phyloP scores from a whole-genome alignment of 2,888 invertebrate species.

The Plebejus argus region DNA sequence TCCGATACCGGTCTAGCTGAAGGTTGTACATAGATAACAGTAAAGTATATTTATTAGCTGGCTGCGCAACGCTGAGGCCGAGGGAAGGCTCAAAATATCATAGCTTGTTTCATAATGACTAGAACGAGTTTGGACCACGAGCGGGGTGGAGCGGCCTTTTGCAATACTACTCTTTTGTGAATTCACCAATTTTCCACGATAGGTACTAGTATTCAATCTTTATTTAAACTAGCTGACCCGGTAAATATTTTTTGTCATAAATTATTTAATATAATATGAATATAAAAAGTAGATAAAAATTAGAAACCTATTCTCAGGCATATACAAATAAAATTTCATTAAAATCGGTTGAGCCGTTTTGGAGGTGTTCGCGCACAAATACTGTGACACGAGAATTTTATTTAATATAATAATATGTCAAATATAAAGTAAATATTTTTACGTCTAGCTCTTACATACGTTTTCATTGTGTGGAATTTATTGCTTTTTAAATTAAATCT shows the following conservation, averaged over 20 bases:
- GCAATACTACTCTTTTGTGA: conserved; percentile 1
- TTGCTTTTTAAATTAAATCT: conserved; percentile 1
- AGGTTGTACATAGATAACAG: conserved; percentile 76
- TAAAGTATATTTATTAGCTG: conserved; percentile 74
- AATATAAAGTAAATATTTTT: background rate
- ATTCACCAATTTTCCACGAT: background rate
- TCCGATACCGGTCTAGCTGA: conserved; percentile 73
- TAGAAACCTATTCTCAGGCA: too few species aligned
- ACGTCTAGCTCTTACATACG: background rate
- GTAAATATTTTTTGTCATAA: too few species aligned
- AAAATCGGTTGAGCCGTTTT: too few species aligned
- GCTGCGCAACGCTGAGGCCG: conserved; percentile 65
- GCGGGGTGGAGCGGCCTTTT: conserved; percentile 58
- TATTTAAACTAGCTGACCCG: too few species aligned
- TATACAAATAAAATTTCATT: too few species aligned
- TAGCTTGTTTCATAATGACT: conserved; percentile 78
- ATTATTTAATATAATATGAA: too few species aligned
- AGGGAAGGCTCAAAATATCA: conserved; percentile 66
- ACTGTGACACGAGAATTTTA: background rate
- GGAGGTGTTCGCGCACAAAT: too few species aligned
- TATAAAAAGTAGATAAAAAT: too few species aligned
- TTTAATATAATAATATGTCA: background rate
- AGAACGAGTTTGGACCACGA: conserved; percentile 67
- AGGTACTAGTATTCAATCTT: too few species aligned
- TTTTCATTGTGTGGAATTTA: background rate